Evolutionary conservation across 92 coral and sea anemone genomes (phyloP).

Genomic region (Zoanthus sociatus): DNA sequence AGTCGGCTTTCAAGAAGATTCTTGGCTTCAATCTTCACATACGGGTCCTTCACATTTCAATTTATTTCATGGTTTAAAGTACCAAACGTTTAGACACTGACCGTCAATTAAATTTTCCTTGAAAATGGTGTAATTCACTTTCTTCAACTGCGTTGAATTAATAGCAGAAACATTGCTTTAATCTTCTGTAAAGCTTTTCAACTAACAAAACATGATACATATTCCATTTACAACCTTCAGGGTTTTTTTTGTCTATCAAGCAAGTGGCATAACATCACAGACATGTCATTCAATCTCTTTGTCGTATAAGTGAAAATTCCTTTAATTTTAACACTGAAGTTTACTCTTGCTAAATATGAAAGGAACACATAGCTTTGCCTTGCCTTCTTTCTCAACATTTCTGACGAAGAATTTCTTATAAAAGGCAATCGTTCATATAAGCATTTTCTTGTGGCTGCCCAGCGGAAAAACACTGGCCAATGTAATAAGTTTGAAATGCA

Average conservation of each 20-base stretch:
- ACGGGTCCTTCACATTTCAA: too few relatives aligned
- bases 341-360: not conserved
- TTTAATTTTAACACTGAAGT: not conserved
- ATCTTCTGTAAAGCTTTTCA: not conserved
- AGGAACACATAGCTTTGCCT: not conserved
- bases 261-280: not conserved
- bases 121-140: not conserved
- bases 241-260: not conserved
- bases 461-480: slow-evolving; percentile 91
- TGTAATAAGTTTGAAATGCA: slow-evolving; percentile 93
- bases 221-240: not conserved
- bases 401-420: not conserved
- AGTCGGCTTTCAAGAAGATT: too few relatives aligned
- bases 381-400: not conserved
- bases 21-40: too few relatives aligned
- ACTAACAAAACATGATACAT: not conserved
- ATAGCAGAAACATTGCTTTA: not conserved
- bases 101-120: not conserved
- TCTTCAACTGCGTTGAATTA: not conserved
- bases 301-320: not conserved
- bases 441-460: slow-evolving; percentile 98
- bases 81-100: not conserved
- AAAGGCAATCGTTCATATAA: slow-evolving; percentile 56
- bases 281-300: too few relatives aligned
- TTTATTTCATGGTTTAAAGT: too few relatives aligned